Percentiles rank a stretch among this genome's conserved stretches.
phyloP scores from a whole-genome alignment of 2,888 invertebrate genomes.

The Aleiodes testaceus region DNA sequence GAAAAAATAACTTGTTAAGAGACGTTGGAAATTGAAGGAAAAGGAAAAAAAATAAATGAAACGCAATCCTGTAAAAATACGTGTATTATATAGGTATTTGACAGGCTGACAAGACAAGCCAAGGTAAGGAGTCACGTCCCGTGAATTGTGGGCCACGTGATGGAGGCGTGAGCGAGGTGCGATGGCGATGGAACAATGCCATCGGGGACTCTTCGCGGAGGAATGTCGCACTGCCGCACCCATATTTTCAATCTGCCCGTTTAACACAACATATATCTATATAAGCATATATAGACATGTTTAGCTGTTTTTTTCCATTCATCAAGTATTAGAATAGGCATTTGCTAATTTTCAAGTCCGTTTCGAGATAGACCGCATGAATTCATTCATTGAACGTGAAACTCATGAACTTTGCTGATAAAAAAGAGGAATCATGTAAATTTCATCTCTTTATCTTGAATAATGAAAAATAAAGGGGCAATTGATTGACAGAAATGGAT shows the following conservation, averaged over 20 bases:
- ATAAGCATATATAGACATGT: background rate
- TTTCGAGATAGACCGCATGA: background rate
- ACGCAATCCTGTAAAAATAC: slow-evolving; percentile 31
- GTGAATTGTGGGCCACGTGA: slow-evolving; percentile 72
- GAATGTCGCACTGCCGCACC: slow-evolving; percentile 71
- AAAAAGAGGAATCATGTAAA: too few species aligned
- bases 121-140: slow-evolving; percentile 67
- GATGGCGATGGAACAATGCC: slow-evolving; percentile 72
- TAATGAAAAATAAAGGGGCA: too few species aligned
- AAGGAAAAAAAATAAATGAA: slow-evolving; percentile 37
- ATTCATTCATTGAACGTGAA: too few species aligned
- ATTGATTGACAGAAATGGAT: too few species aligned
- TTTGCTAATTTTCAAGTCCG: background rate
- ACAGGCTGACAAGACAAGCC: slow-evolving; percentile 24
- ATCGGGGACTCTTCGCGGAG: slow-evolving; percentile 70
- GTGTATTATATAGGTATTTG: slow-evolving; percentile 23
- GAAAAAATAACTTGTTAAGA: slow-evolving; percentile 34
- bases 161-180: slow-evolving; percentile 72
- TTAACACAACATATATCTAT: slow-evolving; percentile 33
- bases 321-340: background rate
- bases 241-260: slow-evolving; percentile 62
- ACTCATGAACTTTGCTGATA: too few species aligned
- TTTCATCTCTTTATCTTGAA: too few species aligned
- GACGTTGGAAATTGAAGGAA: slow-evolving; percentile 12
- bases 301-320: background rate